Conservation (phyloP, 2,113 vertebrate species). For the Otolemur garnettii region DNA sequence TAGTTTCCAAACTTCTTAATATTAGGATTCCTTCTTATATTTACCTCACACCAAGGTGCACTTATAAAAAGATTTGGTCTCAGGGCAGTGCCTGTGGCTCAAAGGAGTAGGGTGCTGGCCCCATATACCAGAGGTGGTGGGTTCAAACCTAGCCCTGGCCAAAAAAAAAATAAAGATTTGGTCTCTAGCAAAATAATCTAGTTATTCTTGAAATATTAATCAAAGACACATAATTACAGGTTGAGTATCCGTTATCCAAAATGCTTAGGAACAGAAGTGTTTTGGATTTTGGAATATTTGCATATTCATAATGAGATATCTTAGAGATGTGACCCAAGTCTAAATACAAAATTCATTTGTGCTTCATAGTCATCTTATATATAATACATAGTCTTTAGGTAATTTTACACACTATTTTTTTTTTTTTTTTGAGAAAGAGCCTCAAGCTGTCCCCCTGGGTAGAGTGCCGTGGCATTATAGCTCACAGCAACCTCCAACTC, state of each 20-base stretch:
- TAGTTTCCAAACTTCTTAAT: constrained; percentile 15
- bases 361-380: not conserved
- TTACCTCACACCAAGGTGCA: not conserved
- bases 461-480: too few relatives aligned
- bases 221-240: constrained; percentile 21
- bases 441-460: too few relatives aligned
- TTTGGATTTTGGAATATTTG: not conserved
- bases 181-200: constrained; percentile 44
- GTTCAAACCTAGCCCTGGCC: too few relatives aligned
- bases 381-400: not conserved
- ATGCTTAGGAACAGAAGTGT: not conserved
- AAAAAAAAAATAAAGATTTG: not conserved
- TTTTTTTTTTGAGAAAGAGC: too few relatives aligned
- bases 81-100: too few relatives aligned
- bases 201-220: constrained; percentile 59
- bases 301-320: not conserved
- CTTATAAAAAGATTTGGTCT: constrained; percentile 14
- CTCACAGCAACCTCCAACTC: too few relatives aligned
- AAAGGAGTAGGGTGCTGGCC: too few relatives aligned
- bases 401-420: not conserved
- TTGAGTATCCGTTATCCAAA: not conserved
- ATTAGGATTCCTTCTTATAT: constrained; percentile 38
- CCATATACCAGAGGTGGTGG: too few relatives aligned
- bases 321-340: not conserved
- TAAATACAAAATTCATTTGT: not conserved